These are phyloP conservation scores for Noctua janthina DNA, from an alignment of 2,888 invertebrate species.

Conservation along the genomic window DNA sequence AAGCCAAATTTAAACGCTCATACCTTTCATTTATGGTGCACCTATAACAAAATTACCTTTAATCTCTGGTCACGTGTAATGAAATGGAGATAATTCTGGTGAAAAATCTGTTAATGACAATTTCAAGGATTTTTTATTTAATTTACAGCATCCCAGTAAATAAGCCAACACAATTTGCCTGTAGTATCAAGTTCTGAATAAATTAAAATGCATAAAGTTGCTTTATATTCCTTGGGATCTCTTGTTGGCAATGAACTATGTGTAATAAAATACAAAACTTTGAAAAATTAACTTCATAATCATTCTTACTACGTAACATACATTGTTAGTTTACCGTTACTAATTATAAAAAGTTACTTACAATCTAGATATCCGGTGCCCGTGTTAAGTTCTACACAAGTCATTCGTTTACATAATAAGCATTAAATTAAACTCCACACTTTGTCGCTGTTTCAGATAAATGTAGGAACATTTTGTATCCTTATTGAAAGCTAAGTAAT, in stretches of 20 bases:
- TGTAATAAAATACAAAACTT: not conserved
- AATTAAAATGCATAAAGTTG: not conserved
- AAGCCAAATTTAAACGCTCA: not conserved
- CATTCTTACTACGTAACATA: not conserved
- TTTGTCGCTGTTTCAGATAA: constrained; percentile 10
- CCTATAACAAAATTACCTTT: not conserved
- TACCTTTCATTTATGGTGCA: not conserved
- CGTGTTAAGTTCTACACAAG: constrained; percentile 8
- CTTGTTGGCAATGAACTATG: not conserved
- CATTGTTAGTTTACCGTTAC: constrained; percentile 10
- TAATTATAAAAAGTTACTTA: constrained; percentile 9
- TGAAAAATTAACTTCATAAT: not conserved
- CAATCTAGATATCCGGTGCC: constrained; percentile 19
- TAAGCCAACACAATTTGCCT: not conserved
- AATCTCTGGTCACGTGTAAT: not conserved
- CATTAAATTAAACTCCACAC: constrained; percentile 28
- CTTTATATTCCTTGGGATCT: not conserved
- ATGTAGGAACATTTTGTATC: not conserved
- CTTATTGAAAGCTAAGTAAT: constrained; percentile 8
- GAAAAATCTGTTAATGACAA: constrained; percentile 13
- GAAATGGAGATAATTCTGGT: constrained; percentile 1
- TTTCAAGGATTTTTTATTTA: constrained; percentile 12
- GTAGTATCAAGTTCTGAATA: not conserved
- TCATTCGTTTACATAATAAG: constrained; percentile 29
- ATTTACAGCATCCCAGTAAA: not conserved